Conservation (phyloP, 2,797 vertebrate species). For the Urophycis tenuis region DNA sequence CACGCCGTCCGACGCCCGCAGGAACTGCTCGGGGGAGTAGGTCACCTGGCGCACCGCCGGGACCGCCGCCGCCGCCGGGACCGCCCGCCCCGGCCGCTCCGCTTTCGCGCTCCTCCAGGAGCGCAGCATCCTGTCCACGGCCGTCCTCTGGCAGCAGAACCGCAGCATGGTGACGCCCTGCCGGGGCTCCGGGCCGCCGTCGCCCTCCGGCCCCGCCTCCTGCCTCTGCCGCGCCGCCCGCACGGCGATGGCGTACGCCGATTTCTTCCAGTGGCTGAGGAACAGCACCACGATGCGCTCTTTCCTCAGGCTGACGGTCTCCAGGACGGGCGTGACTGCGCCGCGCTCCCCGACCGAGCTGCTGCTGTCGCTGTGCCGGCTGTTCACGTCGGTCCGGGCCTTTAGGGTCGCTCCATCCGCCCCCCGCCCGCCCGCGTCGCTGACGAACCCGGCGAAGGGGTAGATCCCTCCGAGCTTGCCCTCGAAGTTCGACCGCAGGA, state of each 20-base stretch:
- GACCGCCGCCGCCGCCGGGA: constrained; percentile 13
- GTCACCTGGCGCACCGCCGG: constrained; percentile 37
- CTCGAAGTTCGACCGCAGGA: constrained; percentile 82
- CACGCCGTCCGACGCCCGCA: constrained; percentile 69
- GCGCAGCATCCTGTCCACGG: constrained; percentile 76
- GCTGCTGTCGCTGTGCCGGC: constrained; percentile 50
- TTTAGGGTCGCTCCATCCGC: constrained; percentile 13
- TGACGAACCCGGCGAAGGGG: constrained; percentile 63
- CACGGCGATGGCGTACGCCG: constrained; percentile 72
- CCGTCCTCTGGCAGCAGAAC: constrained; percentile 72
- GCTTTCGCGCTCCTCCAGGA: constrained; percentile 72
- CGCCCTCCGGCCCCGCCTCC: constrained; percentile 20
- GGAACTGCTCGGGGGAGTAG: constrained; percentile 86
- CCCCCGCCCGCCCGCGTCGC: constrained; percentile 11
- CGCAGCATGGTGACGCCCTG: constrained; percentile 60
- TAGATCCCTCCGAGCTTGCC: constrained; percentile 62
- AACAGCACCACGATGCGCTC: constrained; percentile 89
- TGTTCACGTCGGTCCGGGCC: constrained; percentile 22
- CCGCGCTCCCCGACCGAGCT: constrained; percentile 2
- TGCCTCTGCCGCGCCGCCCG: constrained; percentile 61
- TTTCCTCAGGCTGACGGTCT: constrained; percentile 78
- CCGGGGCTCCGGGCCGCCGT: not conserved
- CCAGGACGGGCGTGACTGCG: constrained; percentile 43
- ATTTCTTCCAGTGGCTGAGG: constrained; percentile 91
- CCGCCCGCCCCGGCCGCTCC: constrained; percentile 40